These are phyloP conservation scores for Brienomyrus brachyistius DNA, from an alignment of 2,113 vertebrate species.

Conservation along the genomic window DNA sequence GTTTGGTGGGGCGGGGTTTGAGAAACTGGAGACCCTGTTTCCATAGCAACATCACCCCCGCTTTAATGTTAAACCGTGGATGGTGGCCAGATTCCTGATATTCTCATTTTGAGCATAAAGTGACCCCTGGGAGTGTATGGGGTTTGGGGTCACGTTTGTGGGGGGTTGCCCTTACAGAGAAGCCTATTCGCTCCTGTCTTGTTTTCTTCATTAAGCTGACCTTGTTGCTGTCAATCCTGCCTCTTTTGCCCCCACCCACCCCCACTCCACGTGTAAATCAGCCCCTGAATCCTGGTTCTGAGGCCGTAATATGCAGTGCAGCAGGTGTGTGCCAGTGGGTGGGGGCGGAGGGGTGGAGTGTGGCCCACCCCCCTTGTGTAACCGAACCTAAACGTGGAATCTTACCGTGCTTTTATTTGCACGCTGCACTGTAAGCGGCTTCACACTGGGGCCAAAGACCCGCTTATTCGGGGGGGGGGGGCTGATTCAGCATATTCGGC, in stretches of 20 bases:
- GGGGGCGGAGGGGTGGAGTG: not conserved
- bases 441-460: not conserved
- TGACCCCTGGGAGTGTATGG: not conserved
- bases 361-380: not conserved
- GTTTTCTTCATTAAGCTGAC: not conserved
- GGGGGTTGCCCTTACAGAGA: not conserved
- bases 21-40: not conserved
- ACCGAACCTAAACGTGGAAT: not conserved
- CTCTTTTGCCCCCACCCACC: not conserved
- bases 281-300: not conserved
- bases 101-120: not conserved
- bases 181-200: not conserved
- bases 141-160: not conserved
- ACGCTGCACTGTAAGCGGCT: not conserved
- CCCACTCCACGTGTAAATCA: not conserved
- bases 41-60: not conserved
- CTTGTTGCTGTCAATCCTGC: not conserved
- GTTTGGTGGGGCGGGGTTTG: not conserved
- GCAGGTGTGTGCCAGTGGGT: not conserved
- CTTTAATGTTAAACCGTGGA: not conserved
- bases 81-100: not conserved
- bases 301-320: not conserved
- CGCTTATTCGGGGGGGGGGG: not conserved
- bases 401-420: not conserved
- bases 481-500: not conserved